Conservation (phyloP, 2,113 vertebrate genomes). For the Platanista minor region DNA sequence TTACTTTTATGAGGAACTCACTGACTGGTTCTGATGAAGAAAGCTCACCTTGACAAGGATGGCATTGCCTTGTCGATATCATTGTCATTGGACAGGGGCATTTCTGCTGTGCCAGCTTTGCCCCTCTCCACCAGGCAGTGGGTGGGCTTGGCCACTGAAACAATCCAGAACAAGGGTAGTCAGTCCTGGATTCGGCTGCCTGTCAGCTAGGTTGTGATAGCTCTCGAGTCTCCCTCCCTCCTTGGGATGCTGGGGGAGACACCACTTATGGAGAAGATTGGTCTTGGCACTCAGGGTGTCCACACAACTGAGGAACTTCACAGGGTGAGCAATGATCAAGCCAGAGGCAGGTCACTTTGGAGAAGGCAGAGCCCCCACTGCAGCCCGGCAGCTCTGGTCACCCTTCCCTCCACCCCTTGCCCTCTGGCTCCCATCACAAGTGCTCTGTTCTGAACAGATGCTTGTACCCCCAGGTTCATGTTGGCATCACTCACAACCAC, state of each 20-base stretch:
- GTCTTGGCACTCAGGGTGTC: neutral
- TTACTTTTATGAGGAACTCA: neutral
- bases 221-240: neutral
- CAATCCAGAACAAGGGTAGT: neutral
- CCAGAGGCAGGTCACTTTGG: too few relatives aligned
- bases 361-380: neutral
- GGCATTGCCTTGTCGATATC: too few relatives aligned
- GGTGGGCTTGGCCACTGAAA: too few relatives aligned
- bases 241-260: neutral
- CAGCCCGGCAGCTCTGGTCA: fast-evolving
- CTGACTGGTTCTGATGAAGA: neutral
- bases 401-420: neutral
- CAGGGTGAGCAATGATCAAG: neutral
- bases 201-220: fast-evolving
- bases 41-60: neutral
- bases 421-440: neutral
- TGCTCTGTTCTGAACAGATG: too few relatives aligned
- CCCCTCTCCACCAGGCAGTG: neutral
- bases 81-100: neutral
- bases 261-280: neutral
- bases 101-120: neutral
- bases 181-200: neutral
- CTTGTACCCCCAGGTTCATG: neutral
- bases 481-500: neutral
- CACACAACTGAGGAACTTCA: neutral